Percentiles rank a stretch among this genome's conserved stretches.
Conservation (phyloP, 1,140 invertebrate species). For the Drosophila azteca region DNA sequence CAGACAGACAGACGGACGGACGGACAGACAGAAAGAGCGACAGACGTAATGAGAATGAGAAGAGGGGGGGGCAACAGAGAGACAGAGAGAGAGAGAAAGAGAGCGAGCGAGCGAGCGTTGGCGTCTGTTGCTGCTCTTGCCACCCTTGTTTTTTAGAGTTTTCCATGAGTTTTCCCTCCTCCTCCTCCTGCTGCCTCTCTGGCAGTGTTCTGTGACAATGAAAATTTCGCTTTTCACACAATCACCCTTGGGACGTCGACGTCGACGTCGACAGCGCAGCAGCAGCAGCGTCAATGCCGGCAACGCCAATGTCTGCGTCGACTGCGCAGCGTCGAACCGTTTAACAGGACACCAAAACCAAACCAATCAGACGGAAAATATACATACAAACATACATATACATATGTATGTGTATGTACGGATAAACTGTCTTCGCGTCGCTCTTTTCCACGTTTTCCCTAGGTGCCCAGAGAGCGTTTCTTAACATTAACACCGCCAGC, state of each 20-base stretch:
- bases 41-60: too few relatives aligned
- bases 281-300: constrained; percentile 9
- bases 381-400: constrained; percentile 61
- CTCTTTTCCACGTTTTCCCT: constrained; percentile 21
- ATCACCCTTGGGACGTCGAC: constrained; percentile 11
- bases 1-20: constrained; percentile 7
- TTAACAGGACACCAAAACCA: constrained; percentile 9
- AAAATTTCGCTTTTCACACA: constrained; percentile 54
- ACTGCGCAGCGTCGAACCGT: neutral
- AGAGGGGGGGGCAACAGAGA: neutral
- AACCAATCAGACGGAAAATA: constrained; percentile 71
- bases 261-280: neutral
- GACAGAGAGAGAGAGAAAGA: neutral
- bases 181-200: constrained; percentile 10
- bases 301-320: neutral
- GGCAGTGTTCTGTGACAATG: constrained; percentile 32
- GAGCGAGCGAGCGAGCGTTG: neutral
- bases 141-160: constrained; percentile 47
- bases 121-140: constrained; percentile 9
- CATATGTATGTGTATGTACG: too few relatives aligned
- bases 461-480: too few relatives aligned
- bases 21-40: neutral
- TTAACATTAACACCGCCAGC: constrained; percentile 8
- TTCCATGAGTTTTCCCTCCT: constrained; percentile 48
- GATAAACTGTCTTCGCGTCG: neutral